Percentiles rank a stretch among this genome's conserved stretches.
Evolutionary conservation across 2,113 vertebrate genomes (phyloP).

Genomic region (Jacana jacana): DNA sequence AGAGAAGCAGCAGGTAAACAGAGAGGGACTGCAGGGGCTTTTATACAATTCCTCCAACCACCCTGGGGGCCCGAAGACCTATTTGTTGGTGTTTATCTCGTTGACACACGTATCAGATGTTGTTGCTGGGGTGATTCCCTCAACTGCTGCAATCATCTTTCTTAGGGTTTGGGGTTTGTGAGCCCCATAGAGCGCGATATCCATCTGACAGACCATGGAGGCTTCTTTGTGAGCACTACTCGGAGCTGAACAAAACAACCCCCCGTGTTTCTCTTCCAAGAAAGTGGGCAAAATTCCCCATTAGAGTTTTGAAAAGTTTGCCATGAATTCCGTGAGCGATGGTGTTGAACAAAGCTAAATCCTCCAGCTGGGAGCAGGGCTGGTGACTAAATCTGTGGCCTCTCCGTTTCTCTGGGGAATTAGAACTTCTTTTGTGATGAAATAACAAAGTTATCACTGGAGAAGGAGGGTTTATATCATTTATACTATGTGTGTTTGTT

Average conservation of each 20-base stretch:
- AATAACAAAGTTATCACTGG: neutral
- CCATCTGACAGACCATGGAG: neutral
- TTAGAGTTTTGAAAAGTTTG: neutral
- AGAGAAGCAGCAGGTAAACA: neutral
- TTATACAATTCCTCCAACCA: neutral
- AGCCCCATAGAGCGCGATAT: neutral
- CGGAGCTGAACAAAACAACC: neutral
- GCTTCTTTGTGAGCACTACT: neutral
- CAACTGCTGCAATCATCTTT: neutral
- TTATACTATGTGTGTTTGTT: neutral
- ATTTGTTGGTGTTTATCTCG: neutral
- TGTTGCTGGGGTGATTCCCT: neutral
- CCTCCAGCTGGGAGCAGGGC: neutral
- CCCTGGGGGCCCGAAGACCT: neutral
- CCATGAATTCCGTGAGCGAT: neutral
- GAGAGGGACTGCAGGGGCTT: neutral
- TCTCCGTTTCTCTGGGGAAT: neutral
- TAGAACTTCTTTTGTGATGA: neutral
- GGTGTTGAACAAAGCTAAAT: neutral
- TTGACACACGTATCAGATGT: neutral
- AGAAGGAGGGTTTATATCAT: neutral
- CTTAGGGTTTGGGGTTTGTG: neutral
- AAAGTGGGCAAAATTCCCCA: neutral
- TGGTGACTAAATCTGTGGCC: neutral
- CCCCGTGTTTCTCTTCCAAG: fast-evolving